Evolutionary conservation across 2,113 vertebrate genomes (phyloP), one percentile per base, ranked within the genome.

Genomic region (Heteronetta atricapilla): DNA sequence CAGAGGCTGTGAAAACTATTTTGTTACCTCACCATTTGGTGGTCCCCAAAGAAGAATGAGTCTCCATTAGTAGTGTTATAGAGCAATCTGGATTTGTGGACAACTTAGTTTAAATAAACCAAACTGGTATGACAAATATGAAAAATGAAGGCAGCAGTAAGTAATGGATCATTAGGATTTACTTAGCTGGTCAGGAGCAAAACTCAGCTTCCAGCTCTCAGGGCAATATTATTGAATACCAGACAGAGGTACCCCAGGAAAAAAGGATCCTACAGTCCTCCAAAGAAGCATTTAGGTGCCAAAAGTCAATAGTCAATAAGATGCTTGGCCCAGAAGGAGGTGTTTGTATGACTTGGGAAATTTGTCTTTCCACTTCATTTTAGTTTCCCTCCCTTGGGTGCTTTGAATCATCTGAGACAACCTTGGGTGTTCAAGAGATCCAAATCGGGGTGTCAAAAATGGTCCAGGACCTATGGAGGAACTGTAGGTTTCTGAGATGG

Each of bases 21-120:
- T 76, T 75, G 19, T 64, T 87, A 15, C 13, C 17, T 75, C 44
- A 40, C 26, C 38, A 26, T 77, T 64, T 66, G 8, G 3, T 44
- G 60, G 34, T 12, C 8, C 20, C 33, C 40, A 17, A 34, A 84
- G 13, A 69, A 87, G 26, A 8, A 13, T 13, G 28, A 81, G 31
- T 3, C 18, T 81, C 11, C 0, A 0, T 59, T 78, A 63, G 29
- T 28, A 23, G 31, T 11, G 6, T 3, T 18, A 22, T 5, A 56
- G 28, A 74, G 52, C 20, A 80, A 59, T 59, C 50, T 48, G 66
- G 31, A 33, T 29, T 86, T 63, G 31, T 21, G 66, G 48, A n/a
- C 16, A 84, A 38, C 2, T 23, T 72, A 4, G 20, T 88, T 76
- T 82, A 64, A 92, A 66, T 66, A 74, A 46, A 59, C 6, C 11